phyloP scores from a whole-genome alignment of 2,113 vertebrate genomes.

The Hippocampus barbouri region DNA sequence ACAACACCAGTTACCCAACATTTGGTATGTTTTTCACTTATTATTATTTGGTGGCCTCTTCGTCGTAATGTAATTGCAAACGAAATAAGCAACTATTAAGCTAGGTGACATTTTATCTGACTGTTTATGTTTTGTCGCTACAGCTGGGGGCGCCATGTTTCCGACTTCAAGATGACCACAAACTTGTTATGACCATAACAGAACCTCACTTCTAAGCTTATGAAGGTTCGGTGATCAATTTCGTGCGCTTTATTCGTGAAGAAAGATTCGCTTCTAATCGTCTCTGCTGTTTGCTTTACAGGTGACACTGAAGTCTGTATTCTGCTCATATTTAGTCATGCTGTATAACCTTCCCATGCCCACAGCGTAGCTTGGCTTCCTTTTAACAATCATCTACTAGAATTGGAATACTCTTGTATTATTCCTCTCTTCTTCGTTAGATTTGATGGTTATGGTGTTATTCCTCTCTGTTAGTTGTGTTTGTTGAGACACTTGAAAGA shows the following conservation, averaged over 20 bases:
- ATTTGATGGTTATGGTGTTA: too few species aligned
- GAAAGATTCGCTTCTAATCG: neutral
- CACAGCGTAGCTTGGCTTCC: too few species aligned
- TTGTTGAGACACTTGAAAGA: too few species aligned
- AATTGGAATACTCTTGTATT: too few species aligned
- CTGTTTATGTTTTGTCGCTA: neutral
- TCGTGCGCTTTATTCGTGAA: neutral
- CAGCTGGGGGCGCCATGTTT: slow-evolving; percentile 32
- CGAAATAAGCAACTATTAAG: neutral
- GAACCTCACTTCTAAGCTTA: slow-evolving; percentile 8
- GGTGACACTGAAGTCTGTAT: slow-evolving; percentile 64
- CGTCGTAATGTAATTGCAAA: neutral
- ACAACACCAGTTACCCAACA: slow-evolving; percentile 31
- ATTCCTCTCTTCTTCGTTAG: too few species aligned
- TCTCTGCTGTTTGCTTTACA: slow-evolving; percentile 34
- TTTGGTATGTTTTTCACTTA: neutral
- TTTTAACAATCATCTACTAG: too few species aligned
- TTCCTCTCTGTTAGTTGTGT: too few species aligned
- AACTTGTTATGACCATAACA: slow-evolving; percentile 27
- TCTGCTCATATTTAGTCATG: too few species aligned
- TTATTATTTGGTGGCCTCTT: neutral
- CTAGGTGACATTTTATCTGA: neutral
- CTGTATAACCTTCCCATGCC: too few species aligned
- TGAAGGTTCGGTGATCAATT: slow-evolving; percentile 21
- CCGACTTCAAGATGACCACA: slow-evolving; percentile 48